Conservation (phyloP, 2,888 invertebrate genomes). For the Nemurella pictetii region DNA sequence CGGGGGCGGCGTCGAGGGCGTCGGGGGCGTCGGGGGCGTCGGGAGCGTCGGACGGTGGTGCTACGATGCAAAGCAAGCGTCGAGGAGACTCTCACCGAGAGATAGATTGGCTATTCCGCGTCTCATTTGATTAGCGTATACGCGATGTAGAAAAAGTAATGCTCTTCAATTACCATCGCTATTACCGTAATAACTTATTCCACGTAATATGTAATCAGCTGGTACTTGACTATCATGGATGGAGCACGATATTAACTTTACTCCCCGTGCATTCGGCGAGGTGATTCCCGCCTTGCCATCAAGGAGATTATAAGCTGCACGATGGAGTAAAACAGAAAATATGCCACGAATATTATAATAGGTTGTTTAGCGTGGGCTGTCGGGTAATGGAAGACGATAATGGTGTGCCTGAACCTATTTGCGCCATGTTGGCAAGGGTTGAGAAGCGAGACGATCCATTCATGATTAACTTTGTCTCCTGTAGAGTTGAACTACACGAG, state of each 20-base stretch:
- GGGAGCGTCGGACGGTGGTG: not conserved
- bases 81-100: not conserved
- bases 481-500: not conserved
- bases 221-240: constrained; percentile 9
- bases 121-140: constrained; percentile 22
- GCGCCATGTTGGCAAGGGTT: not conserved
- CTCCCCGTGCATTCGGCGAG: too few relatives aligned
- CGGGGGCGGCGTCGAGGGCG: too few relatives aligned
- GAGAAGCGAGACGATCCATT: not conserved
- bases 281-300: too few relatives aligned
- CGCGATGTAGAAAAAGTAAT: constrained; percentile 15
- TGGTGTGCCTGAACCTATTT: not conserved
- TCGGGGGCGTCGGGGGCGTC: too few relatives aligned
- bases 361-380: not conserved
- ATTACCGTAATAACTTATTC: constrained; percentile 26
- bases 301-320: not conserved
- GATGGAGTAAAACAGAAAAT: not conserved
- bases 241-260: not conserved
- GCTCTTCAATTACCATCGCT: constrained; percentile 26
- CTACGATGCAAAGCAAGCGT: not conserved
- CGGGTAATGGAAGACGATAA: not conserved
- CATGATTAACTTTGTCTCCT: not conserved
- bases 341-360: not conserved
- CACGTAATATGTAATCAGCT: constrained; percentile 5
- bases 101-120: constrained; percentile 3